These are phyloP conservation scores for Gallinago jamesoni DNA, from an alignment of 2,113 vertebrate genomes.

Conservation along the genomic window DNA sequence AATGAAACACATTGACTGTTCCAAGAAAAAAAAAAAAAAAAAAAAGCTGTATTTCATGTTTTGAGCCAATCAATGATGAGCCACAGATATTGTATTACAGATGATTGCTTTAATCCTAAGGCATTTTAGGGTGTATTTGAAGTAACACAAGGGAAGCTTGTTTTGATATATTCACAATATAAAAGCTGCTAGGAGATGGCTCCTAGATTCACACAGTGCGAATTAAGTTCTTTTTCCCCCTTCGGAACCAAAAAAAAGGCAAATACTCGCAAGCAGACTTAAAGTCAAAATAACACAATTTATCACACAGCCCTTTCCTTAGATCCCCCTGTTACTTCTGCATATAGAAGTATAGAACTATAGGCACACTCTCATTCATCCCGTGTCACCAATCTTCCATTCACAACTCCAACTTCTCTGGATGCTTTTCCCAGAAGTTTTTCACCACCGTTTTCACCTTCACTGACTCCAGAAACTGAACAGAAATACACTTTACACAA, in stretches of 20 bases:
- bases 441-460: not conserved
- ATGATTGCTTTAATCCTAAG: slow-evolving; percentile 74
- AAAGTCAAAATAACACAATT: not conserved
- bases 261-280: not conserved
- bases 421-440: not conserved
- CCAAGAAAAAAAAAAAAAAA: slow-evolving; percentile 35
- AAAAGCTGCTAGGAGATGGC: slow-evolving; percentile 43
- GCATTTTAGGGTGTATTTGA: slow-evolving; percentile 69
- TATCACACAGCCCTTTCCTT: not conserved
- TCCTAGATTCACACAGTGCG: slow-evolving; percentile 22
- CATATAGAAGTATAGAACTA: not conserved
- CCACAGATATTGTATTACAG: slow-evolving; percentile 68
- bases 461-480: not conserved
- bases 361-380: not conserved
- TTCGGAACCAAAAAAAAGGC: not conserved
- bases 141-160: slow-evolving; percentile 62
- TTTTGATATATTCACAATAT: slow-evolving; percentile 55
- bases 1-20: slow-evolving; percentile 40
- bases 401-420: not conserved
- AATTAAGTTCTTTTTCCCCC: not conserved
- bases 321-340: not conserved
- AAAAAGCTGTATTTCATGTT: slow-evolving; percentile 71
- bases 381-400: not conserved
- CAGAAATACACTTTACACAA: slow-evolving; percentile 66
- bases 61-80: slow-evolving; percentile 59